Evolutionary conservation across 2,888 invertebrate species (phyloP).

Genomic region (Polyploca ridens): DNA sequence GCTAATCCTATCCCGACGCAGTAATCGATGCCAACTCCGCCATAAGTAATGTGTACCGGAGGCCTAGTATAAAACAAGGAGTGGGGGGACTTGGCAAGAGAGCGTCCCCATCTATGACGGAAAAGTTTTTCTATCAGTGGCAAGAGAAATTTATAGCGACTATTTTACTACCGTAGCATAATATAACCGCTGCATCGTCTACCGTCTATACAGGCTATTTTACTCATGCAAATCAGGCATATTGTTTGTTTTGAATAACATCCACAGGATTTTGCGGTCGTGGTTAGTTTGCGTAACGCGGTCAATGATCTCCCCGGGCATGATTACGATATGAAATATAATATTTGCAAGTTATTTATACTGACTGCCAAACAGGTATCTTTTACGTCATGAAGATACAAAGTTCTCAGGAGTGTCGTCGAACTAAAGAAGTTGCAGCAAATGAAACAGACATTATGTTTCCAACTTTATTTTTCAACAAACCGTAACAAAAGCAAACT

Average conservation of each 20-base stretch:
- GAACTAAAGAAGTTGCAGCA: conserved; percentile 18
- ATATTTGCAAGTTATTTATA: conserved; percentile 23
- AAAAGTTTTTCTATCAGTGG: conserved; percentile 71
- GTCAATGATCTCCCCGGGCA: conserved; percentile 13
- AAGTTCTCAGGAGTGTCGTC: conserved; percentile 1
- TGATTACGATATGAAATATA: conserved; percentile 8
- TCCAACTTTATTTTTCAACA: conserved; percentile 42
- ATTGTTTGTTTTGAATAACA: conserved; percentile 54
- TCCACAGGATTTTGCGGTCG: conserved; percentile 43
- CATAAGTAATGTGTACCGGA: conserved; percentile 37
- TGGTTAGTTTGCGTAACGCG: conserved; percentile 35
- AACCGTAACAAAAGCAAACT: conserved; percentile 43
- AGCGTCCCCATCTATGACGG: conserved; percentile 37
- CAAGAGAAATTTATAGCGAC: conserved; percentile 60
- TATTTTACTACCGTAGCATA: conserved; percentile 53
- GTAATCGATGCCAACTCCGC: conserved; percentile 42
- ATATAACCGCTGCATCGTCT: conserved; percentile 37
- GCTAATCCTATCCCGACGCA: conserved; percentile 33
- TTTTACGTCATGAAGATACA: conserved; percentile 12
- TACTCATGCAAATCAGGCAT: conserved; percentile 47
- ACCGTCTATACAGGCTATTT: conserved; percentile 34
- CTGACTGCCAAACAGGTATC: conserved; percentile 27
- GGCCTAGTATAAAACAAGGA: conserved; percentile 40
- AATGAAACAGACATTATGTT: conserved; percentile 29
- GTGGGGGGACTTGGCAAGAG: conserved; percentile 46